phyloP scores from a whole-genome alignment of 2,113 vertebrate species.

The Pipa parva region DNA sequence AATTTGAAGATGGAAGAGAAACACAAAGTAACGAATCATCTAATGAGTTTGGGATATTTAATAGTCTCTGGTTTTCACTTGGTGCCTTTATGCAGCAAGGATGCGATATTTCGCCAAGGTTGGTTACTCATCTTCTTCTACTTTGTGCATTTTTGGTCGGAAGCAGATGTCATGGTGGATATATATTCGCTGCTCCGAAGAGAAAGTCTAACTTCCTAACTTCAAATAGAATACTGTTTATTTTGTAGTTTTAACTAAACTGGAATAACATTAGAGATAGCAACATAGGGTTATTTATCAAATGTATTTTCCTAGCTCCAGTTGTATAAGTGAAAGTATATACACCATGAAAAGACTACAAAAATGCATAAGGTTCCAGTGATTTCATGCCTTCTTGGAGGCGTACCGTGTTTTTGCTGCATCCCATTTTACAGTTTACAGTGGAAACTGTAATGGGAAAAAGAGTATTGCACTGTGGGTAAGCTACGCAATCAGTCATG shows the following conservation, averaged over 20 bases:
- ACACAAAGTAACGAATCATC: conserved; percentile 97
- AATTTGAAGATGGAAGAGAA: conserved; percentile 95
- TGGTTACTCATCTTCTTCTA: conserved; percentile 65
- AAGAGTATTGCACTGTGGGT: conserved; percentile 44
- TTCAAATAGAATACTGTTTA: conserved; percentile 16
- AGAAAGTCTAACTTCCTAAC: conserved; percentile 42
- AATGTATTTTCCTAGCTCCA: conserved; percentile 33
- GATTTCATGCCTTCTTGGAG: conserved; percentile 83
- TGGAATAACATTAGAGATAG: not conserved
- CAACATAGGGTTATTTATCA: conserved; percentile 43
- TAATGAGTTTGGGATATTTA: conserved; percentile 99
- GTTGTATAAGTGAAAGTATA: conserved; percentile 65
- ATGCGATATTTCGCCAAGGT: conserved; percentile 94
- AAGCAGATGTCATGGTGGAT: conserved; percentile 61
- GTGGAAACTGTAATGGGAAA: conserved; percentile 71
- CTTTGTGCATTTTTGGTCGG: conserved; percentile 79
- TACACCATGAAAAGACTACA: conserved; percentile 67
- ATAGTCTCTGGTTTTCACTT: conserved; percentile 97
- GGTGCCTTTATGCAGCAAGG: conserved; percentile 94
- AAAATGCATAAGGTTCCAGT: conserved; percentile 74
- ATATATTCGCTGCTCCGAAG: conserved; percentile 62
- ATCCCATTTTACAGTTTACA: conserved; percentile 75
- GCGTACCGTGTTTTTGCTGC: conserved; percentile 92
- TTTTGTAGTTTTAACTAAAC: too few species aligned
- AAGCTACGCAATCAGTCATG: conserved; percentile 16